Conservation (phyloP, 2,797 vertebrate species). For the Hydrophis major region DNA sequence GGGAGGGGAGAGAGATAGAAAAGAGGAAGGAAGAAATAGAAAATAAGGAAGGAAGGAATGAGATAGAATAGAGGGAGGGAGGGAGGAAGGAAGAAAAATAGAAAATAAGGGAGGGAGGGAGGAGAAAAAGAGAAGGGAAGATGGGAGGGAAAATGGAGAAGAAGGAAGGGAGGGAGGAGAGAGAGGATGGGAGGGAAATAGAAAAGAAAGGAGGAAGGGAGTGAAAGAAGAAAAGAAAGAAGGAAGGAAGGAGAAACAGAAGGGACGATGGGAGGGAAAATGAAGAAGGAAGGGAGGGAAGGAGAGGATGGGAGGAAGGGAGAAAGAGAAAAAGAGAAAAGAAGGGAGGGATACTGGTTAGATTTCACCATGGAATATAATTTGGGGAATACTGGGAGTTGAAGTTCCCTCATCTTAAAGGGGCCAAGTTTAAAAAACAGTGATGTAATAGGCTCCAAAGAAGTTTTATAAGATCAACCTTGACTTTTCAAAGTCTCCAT, state of each 20-base stretch:
- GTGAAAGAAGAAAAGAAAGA: background rate
- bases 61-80: no score
- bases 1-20: no score
- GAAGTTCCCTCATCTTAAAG: background rate
- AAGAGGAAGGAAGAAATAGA: no score
- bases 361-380: background rate
- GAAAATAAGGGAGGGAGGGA: no score
- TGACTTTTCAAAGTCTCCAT: background rate
- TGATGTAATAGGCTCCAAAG: background rate
- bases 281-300: background rate
- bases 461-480: background rate
- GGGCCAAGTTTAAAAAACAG: background rate
- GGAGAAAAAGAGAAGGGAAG: no score
- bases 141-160: no score
- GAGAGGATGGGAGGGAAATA: no score
- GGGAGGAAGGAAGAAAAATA: no score
- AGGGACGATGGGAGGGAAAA: no score
- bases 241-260: accelerated
- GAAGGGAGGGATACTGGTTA: background rate
- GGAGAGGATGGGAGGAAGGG: background rate
- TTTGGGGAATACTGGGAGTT: background rate
- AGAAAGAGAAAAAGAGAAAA: background rate
- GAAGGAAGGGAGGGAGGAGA: no score
- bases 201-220: background rate
- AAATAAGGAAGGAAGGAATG: no score